A percentile compares a stretch with the other conserved stretches of the same genome.
phyloP scores from a whole-genome alignment of 2,888 invertebrate species.

The Pachymerium ferrugineum region DNA sequence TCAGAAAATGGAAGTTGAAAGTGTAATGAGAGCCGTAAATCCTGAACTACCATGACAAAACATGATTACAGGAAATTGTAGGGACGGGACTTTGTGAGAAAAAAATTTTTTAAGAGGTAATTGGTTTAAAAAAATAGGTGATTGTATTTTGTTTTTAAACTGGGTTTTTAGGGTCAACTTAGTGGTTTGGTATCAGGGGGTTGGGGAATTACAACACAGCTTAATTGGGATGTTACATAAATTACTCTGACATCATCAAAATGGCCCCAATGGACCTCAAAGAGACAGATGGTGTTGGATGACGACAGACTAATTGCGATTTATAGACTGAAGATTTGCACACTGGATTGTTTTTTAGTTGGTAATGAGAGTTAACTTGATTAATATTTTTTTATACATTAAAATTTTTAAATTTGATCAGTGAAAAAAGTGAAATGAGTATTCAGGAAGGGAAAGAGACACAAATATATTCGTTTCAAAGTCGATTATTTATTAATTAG shows the following conservation, averaged over 20 bases:
- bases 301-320: neutral
- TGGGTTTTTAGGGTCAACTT: neutral
- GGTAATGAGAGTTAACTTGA: neutral
- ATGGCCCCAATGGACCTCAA: neutral
- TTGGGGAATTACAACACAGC: neutral
- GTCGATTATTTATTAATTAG: neutral
- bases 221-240: neutral
- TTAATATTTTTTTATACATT: neutral
- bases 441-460: neutral
- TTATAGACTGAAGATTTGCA: neutral
- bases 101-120: neutral
- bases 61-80: neutral
- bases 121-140: neutral
- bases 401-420: neutral
- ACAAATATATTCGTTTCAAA: neutral
- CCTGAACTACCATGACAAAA: neutral
- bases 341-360: neutral
- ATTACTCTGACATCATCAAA: conserved; percentile 4
- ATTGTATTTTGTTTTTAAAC: neutral
- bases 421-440: neutral
- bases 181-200: neutral
- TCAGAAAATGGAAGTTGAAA: neutral
- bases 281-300: neutral
- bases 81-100: neutral
- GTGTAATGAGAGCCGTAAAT: conserved; percentile 8